Evolutionary conservation across 2,888 invertebrate species (phyloP), one percentile per base, ranked within the genome.

Genomic region (Buathra laborator): DNA sequence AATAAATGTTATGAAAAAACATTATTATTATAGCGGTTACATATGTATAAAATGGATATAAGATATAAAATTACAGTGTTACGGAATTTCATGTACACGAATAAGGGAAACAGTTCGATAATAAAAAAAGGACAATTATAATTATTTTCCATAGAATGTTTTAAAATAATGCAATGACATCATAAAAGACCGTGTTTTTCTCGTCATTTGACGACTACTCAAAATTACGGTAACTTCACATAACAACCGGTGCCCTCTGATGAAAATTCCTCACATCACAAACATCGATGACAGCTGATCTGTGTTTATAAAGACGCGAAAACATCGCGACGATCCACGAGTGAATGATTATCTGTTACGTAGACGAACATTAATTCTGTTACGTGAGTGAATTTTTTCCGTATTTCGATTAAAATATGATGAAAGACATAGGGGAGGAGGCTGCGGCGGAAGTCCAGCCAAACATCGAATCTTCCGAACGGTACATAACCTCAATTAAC

Each of bases 341-440:
- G 32, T n/a, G n/a, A 48, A 48, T 4, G n/a, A 75, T 64, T 24
- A 7, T 64, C 48, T 75, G 64, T 48, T 12, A 64, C 37, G 14
- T 29, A 64, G 4, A 48, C 16, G 5, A 32, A 64, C 3, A 62
- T 62, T 16, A 29, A 37, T 46, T 48, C 43, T 19, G 3, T 46
- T 12, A 19, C 44, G 10, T 14, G 14, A 44, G 19, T 3, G n/a
- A 72, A 44, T 19, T 56, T 29, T 37, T 14, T 43, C 3, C 6
- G 9, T 37, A 66, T 24, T 37, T 37, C 14, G 9, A 53, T 19
- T 19, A 72, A 19, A 90, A 88, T 32, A 92, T 92, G 91, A 92
- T 92, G 92, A 90, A 87, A 53, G 90, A 92, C 32, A 89, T 92
- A 19, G 89, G 86, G 12, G 92, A 92, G 79, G 84, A 88, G 71